Percentiles rank a stretch among this genome's conserved stretches.
These are phyloP conservation scores for Mus spretus DNA, from an alignment of 2,797 vertebrate species.

Conservation along the genomic window DNA sequence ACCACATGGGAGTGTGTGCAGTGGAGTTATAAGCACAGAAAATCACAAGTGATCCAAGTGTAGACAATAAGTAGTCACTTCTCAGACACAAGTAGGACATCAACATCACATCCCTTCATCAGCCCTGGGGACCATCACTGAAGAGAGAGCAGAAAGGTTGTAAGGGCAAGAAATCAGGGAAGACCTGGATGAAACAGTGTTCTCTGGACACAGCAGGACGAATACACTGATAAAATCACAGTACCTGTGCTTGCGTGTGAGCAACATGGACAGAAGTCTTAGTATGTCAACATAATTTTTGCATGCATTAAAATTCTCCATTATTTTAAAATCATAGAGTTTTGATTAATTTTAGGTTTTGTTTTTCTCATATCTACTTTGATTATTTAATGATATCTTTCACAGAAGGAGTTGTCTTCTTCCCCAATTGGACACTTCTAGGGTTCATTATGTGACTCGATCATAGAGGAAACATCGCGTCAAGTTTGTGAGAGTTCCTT, in stretches of 20 bases:
- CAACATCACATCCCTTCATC: too few species aligned
- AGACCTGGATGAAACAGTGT: too few species aligned
- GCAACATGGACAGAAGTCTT: background rate
- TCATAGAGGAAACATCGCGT: background rate
- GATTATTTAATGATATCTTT: background rate
- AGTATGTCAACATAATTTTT: background rate
- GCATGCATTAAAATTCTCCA: background rate
- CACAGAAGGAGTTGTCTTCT: background rate
- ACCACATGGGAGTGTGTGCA: background rate
- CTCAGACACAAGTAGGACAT: too few species aligned
- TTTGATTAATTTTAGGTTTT: background rate
- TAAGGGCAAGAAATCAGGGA: background rate
- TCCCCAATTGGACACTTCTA: background rate
- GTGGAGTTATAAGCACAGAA: background rate
- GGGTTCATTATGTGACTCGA: background rate
- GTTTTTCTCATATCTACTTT: background rate
- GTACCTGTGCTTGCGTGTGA: background rate
- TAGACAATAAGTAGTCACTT: background rate
- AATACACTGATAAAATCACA: too few species aligned
- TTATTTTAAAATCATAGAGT: background rate
- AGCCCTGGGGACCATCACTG: too few species aligned
- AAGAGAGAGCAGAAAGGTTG: background rate
- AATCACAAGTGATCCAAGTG: too few species aligned
- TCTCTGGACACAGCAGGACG: background rate
- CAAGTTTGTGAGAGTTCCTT: background rate